A percentile compares a stretch with the other conserved stretches of the same genome.
Conservation (phyloP, 2,797 vertebrate species). For the Pantherophis alleghaniensis region DNA sequence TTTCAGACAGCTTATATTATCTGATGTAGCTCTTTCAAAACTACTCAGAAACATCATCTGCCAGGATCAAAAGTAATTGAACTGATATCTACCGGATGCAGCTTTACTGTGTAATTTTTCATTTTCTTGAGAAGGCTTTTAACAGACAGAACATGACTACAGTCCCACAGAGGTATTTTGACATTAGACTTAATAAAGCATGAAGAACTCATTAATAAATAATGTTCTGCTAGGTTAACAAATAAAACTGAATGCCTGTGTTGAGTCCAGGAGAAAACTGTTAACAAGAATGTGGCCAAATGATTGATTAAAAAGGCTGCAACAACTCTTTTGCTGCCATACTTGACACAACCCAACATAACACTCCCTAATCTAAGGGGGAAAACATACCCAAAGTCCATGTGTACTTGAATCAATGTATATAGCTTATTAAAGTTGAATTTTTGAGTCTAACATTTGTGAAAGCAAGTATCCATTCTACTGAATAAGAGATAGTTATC, state of each 20-base stretch:
- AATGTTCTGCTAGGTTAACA: conserved; percentile 79
- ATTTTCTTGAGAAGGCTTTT: conserved; percentile 64
- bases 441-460: conserved; percentile 32
- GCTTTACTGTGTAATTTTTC: conserved; percentile 62
- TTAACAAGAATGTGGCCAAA: conserved; percentile 64
- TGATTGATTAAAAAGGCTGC: conserved; percentile 58
- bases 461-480: conserved; percentile 56
- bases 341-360: conserved; percentile 38
- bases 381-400: background rate
- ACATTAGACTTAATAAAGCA: conserved; percentile 83
- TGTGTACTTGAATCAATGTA: conserved; percentile 35
- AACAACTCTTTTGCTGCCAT: conserved; percentile 27
- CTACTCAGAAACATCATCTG: conserved; percentile 61
- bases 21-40: conserved; percentile 52
- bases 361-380: conserved; percentile 9
- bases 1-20: conserved; percentile 52
- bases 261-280: conserved; percentile 70
- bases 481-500: conserved; percentile 45
- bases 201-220: conserved; percentile 83
- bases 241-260: conserved; percentile 73
- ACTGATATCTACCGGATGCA: conserved; percentile 53
- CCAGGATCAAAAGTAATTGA: conserved; percentile 64
- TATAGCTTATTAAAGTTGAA: conserved; percentile 25
- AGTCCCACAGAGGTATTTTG: conserved; percentile 76
- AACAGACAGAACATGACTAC: conserved; percentile 58